Evolutionary conservation across 2,888 invertebrate genomes (phyloP).

Genomic region (Agapostemon virescens): DNA sequence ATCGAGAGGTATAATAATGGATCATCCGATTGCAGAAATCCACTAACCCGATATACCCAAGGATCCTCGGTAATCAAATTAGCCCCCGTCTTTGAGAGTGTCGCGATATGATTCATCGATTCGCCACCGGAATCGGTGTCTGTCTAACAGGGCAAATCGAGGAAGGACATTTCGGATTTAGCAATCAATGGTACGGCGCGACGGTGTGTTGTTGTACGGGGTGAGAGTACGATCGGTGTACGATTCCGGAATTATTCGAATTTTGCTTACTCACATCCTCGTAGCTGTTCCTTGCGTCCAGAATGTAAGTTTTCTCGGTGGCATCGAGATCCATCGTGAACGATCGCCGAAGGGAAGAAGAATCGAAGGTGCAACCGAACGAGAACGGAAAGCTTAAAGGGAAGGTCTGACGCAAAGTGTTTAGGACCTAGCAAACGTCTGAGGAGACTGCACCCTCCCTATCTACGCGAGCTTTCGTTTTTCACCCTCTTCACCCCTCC

Average conservation of each 20-base stretch:
- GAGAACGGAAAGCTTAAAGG: slow-evolving; percentile 58
- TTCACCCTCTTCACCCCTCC: slow-evolving; percentile 35
- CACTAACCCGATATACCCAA: not conserved
- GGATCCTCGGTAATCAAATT: slow-evolving; percentile 15
- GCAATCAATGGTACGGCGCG: not conserved
- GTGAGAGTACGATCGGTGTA: not conserved
- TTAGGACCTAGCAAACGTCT: slow-evolving; percentile 49
- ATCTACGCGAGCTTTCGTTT: slow-evolving; percentile 43
- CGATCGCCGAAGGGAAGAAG: slow-evolving; percentile 30
- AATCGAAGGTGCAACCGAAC: slow-evolving; percentile 43
- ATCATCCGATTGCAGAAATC: slow-evolving; percentile 5
- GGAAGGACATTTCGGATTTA: not conserved
- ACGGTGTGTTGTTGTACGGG: not conserved
- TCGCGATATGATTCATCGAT: not conserved
- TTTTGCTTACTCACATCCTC: slow-evolving; percentile 74
- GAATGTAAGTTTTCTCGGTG: slow-evolving; percentile 78
- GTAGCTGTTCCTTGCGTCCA: slow-evolving; percentile 75
- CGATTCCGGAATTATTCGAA: not conserved
- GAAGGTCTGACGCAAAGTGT: slow-evolving; percentile 41
- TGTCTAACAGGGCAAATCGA: not conserved
- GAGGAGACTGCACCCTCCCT: slow-evolving; percentile 56
- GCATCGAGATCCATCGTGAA: slow-evolving; percentile 58
- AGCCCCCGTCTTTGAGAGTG: not conserved
- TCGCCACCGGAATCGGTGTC: not conserved
- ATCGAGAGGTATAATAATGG: not conserved